Evolutionary conservation across 2,113 vertebrate genomes (phyloP).

Genomic region (Dicrurus megarhynchus): DNA sequence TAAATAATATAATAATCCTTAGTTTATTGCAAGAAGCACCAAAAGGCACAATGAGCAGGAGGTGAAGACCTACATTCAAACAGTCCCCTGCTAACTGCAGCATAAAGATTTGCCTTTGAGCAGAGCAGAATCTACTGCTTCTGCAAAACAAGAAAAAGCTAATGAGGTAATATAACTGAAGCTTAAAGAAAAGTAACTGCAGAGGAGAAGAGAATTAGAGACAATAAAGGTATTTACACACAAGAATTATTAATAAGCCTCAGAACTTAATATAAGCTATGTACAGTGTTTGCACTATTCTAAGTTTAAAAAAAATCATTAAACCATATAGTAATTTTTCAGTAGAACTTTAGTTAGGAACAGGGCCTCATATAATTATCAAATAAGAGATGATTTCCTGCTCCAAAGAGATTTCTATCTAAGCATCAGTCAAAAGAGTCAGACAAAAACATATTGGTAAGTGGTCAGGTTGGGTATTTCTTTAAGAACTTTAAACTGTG

Average conservation of each 20-base stretch:
- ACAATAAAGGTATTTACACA: not conserved
- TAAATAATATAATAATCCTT: not conserved
- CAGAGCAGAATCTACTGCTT: not conserved
- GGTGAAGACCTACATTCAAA: not conserved
- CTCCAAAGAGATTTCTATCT: not conserved
- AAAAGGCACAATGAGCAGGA: not conserved
- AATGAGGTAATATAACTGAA: not conserved
- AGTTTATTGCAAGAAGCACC: not conserved
- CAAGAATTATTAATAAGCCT: not conserved
- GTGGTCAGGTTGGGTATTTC: not conserved
- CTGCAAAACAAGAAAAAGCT: not conserved
- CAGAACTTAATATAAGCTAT: not conserved
- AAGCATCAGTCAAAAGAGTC: not conserved
- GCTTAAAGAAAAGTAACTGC: not conserved
- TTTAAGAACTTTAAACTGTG: not conserved
- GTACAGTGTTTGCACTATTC: not conserved
- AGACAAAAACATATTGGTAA: not conserved
- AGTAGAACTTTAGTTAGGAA: not conserved
- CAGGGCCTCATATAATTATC: not conserved
- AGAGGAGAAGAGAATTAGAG: not conserved
- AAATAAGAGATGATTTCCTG: not conserved
- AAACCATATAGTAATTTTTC: not conserved
- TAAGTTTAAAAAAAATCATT: not conserved
- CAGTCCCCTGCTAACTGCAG: not conserved
- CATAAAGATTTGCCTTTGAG: conserved; percentile 6